These are phyloP conservation scores for Notarius quadriscutis DNA, from an alignment of 2,113 vertebrate species.

Conservation along the genomic window DNA sequence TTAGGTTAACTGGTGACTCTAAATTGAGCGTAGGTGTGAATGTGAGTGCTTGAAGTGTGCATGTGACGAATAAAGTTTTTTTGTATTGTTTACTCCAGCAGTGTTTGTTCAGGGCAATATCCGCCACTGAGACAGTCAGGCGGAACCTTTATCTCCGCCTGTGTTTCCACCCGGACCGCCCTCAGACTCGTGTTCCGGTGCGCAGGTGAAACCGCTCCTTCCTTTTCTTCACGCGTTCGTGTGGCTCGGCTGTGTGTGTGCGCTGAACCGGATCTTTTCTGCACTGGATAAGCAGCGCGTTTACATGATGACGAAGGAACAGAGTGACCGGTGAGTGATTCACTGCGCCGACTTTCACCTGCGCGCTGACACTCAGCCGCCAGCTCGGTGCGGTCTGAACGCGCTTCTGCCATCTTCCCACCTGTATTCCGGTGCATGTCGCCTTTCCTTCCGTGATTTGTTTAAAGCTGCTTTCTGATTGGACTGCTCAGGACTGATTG, in stretches of 20 bases:
- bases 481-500: background rate
- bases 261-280: background rate
- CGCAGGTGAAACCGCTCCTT: constrained; percentile 57
- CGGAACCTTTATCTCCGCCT: background rate
- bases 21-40: too few species aligned
- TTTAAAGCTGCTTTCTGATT: background rate
- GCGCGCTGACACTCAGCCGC: too few species aligned
- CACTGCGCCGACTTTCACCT: background rate
- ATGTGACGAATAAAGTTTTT: too few species aligned
- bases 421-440: background rate
- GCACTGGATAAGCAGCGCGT: background rate
- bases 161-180: constrained; percentile 64
- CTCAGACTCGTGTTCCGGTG: constrained; percentile 40
- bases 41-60: too few species aligned
- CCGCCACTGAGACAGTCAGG: too few species aligned
- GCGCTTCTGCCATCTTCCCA: background rate
- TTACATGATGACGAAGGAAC: constrained; percentile 72
- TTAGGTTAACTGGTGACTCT: too few species aligned
- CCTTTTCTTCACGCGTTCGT: constrained; percentile 51
- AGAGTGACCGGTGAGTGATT: constrained; percentile 69
- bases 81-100: background rate
- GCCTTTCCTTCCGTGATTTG: background rate
- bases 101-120: background rate
- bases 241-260: background rate
- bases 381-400: background rate